A percentile compares a stretch with the other conserved stretches of the same genome.
phyloP scores from a whole-genome alignment of 2,797 vertebrate genomes.

The Oceanodroma leucorhoa region DNA sequence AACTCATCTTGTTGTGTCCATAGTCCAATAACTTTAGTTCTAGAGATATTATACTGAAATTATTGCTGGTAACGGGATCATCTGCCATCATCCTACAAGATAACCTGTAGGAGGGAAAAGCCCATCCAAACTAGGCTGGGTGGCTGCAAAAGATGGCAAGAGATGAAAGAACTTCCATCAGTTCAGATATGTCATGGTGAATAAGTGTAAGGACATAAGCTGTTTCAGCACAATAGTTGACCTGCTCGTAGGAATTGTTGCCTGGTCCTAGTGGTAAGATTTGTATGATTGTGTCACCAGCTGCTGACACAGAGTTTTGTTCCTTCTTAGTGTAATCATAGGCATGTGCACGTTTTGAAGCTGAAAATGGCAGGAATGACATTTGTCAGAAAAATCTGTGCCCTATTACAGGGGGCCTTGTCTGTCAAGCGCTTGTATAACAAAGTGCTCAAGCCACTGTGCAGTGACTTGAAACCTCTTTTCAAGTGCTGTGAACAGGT shows the following conservation, averaged over 20 bases:
- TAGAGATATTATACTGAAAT: not conserved
- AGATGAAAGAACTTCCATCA: not conserved
- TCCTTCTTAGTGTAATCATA: not conserved
- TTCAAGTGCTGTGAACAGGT: not conserved
- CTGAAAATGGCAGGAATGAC: not conserved
- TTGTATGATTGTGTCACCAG: not conserved
- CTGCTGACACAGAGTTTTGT: not conserved
- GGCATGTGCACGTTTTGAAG: not conserved
- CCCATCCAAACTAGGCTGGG: not conserved
- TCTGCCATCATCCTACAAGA: not conserved
- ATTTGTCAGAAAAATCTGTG: not conserved
- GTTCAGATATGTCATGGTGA: not conserved
- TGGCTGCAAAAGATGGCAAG: not conserved
- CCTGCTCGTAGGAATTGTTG: not conserved
- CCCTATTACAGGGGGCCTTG: not conserved
- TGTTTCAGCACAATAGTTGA: not conserved
- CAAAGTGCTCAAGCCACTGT: not conserved
- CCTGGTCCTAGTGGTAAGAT: not conserved
- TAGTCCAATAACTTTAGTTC: not conserved
- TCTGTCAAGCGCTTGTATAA: fast-evolving
- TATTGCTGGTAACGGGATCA: not conserved
- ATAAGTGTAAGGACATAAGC: not conserved
- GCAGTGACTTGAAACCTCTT: not conserved
- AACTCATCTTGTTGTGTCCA: not conserved
- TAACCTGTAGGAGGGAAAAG: not conserved